Percentiles rank a stretch among this genome's conserved stretches.
Conservation (phyloP, 2,797 vertebrate genomes). For the Fistularia commersonii region DNA sequence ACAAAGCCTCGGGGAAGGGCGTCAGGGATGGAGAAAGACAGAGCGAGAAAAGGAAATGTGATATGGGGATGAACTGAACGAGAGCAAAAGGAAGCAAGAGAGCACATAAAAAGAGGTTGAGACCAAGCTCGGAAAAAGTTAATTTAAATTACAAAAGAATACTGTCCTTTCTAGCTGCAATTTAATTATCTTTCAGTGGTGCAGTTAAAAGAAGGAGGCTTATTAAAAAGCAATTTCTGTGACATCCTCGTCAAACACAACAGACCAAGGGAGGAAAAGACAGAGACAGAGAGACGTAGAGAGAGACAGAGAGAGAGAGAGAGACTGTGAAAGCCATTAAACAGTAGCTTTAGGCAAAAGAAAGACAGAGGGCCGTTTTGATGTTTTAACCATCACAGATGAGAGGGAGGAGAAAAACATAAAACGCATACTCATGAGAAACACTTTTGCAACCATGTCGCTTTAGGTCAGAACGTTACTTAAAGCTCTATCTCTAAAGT, state of each 20-base stretch:
- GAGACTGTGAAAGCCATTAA: conserved; percentile 79
- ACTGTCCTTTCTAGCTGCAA: conserved; percentile 77
- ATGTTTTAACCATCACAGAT: conserved; percentile 80
- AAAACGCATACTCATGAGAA: conserved; percentile 57
- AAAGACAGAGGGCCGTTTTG: conserved; percentile 72
- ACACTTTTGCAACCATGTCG: conserved; percentile 52
- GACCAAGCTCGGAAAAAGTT: conserved; percentile 56
- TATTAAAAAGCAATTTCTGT: conserved; percentile 82
- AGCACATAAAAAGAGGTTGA: conserved; percentile 52
- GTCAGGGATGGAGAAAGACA: conserved; percentile 33
- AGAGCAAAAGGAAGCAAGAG: conserved; percentile 50
- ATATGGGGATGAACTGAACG: conserved; percentile 63
- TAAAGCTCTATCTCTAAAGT: conserved; percentile 7
- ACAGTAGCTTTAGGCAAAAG: conserved; percentile 78
- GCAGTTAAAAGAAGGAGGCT: conserved; percentile 79
- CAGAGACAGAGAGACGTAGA: conserved; percentile 25
- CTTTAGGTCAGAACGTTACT: conserved; percentile 46
- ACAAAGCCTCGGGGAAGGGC: conserved; percentile 60
- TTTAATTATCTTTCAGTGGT: conserved; percentile 81
- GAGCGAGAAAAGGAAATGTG: conserved; percentile 51
- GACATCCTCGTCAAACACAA: conserved; percentile 77
- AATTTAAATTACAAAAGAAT: conserved; percentile 87
- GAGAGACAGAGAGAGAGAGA: conserved; percentile 61
- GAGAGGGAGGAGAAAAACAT: conserved; percentile 57
- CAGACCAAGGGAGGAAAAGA: conserved; percentile 33